Evolutionary conservation across 2,113 vertebrate genomes (phyloP), one percentile per base, ranked within the genome.

Genomic region (Pungitius pungitius): DNA sequence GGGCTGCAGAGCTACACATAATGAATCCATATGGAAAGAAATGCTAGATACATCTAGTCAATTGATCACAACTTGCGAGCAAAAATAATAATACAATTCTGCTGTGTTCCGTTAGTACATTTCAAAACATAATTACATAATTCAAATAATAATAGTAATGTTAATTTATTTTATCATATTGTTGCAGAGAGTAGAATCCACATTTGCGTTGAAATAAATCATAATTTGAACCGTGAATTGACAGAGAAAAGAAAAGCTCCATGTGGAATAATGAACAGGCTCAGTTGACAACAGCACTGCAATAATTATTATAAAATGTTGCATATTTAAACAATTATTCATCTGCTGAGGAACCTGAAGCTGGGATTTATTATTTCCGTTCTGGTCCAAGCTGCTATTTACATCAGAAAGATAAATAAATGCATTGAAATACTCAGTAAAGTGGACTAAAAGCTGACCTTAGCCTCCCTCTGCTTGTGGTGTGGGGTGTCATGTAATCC

Each of bases 401-500:
- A 40, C 22, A 30, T 17, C 17, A 22, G 17, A 54, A 15, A 27
- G 17, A 40, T 20, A n/a, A n/a, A 14, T 54, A 6, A 54, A 54
- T 42, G 8, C 3, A 20, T n/a, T 20, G 10, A n/a, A n/a, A n/a
- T 4, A 51, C 8, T 10, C 18, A 51, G 47, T 9, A 20, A 1
- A 22, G 33, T 7, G 33, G 8, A 30, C 4, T 47, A 20, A 27
- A 2, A 15, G 13, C 5, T 39, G 18, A 58, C n/a, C n/a, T n/a
- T 3, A 15, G 7, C 5, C 30, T 17, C 24, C 13, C 26, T 49
- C 8, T 22, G 22, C 14, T 0, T 13, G 24, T 43, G 33, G 33
- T 59, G 62, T 73, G 67, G 43, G 45, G 24, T 73, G 55, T 42
- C 60, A 13, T 51, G 73, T 75, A 75, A 84, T 64, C 60, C 37